phyloP scores from a whole-genome alignment of 2,888 invertebrate species.

The Alitta virens region DNA sequence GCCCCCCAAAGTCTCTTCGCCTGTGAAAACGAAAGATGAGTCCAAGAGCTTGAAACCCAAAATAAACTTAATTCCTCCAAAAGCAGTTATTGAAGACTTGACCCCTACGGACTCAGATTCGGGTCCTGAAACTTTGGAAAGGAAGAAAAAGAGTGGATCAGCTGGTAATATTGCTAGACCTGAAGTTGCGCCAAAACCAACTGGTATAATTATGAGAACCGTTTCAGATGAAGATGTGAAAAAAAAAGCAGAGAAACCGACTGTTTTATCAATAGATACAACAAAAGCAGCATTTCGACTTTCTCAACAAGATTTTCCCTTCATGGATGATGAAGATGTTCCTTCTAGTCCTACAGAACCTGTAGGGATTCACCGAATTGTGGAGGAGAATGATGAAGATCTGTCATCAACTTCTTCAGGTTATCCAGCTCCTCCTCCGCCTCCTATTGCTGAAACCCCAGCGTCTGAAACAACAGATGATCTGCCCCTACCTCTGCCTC shows the following conservation, averaged over 20 bases:
- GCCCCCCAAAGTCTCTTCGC: background rate
- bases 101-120: conserved; percentile 14
- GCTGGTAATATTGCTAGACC: no score
- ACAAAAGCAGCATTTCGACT: background rate
- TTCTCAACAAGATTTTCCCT: conserved; percentile 11
- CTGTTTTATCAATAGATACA: background rate
- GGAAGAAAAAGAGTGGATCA: background rate
- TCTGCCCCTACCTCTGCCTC: no score
- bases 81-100: conserved; percentile 12
- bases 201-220: background rate
- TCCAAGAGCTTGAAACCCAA: background rate
- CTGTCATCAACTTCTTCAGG: conserved; percentile 2
- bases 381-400: background rate
- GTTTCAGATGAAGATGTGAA: background rate
- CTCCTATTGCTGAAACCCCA: background rate
- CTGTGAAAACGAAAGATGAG: background rate
- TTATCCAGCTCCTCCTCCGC: conserved; percentile 5
- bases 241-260: background rate
- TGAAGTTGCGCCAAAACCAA: background rate
- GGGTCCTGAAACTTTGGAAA: conserved; percentile 1
- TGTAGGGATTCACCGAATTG: no score
- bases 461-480: no score
- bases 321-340: conserved; percentile 5
- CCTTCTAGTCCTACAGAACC: background rate
- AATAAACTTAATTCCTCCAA: conserved; percentile 2